phyloP scores from a whole-genome alignment of 2,113 vertebrate genomes.

The Regulus satrapa region DNA sequence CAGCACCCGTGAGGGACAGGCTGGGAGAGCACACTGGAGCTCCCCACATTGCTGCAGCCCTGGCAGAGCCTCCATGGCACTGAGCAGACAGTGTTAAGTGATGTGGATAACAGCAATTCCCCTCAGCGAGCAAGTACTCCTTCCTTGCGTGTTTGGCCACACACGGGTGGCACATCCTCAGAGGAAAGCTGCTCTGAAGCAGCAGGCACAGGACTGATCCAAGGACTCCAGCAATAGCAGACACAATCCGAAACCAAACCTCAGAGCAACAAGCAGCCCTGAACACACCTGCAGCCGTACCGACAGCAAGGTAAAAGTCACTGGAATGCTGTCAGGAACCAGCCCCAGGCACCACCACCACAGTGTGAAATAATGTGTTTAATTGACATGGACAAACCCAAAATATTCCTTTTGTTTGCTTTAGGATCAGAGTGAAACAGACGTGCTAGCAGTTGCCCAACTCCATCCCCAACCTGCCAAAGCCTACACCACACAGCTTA shows the following conservation, averaged over 20 bases:
- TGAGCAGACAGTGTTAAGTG: rapidly evolving
- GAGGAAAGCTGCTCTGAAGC: neutral
- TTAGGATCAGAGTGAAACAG: neutral
- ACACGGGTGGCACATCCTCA: rapidly evolving
- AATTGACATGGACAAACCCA: neutral
- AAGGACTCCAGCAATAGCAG: rapidly evolving
- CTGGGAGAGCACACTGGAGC: too few species aligned
- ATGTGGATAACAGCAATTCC: rapidly evolving
- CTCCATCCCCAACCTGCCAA: neutral
- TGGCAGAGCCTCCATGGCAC: rapidly evolving
- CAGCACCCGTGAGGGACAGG: rapidly evolving
- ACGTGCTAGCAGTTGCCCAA: rapidly evolving
- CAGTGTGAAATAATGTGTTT: rapidly evolving
- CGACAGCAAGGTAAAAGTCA: neutral
- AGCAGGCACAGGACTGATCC: too few species aligned
- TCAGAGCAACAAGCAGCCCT: neutral
- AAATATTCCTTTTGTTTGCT: neutral
- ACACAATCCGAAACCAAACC: neutral
- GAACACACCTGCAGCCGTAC: neutral
- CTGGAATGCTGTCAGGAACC: neutral
- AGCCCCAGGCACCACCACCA: neutral
- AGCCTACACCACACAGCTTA: neutral
- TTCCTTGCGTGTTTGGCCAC: neutral
- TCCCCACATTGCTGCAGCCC: too few species aligned
- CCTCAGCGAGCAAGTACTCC: rapidly evolving